phyloP scores from a whole-genome alignment of 2,888 invertebrate species.

The Congeria kusceri region DNA sequence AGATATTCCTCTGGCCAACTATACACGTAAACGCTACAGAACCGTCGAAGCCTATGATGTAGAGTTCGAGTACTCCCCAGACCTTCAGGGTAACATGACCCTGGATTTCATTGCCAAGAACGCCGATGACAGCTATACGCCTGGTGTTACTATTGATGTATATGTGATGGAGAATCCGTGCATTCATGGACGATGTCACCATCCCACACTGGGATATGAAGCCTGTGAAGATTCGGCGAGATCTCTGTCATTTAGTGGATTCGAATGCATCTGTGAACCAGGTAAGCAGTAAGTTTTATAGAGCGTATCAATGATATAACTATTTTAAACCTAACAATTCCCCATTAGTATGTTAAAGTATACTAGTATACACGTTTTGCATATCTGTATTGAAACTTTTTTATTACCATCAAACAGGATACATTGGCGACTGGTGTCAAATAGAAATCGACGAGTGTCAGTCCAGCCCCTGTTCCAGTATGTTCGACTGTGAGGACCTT shows the following conservation, averaged over 20 bases:
- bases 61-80: conserved; percentile 22
- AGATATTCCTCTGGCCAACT: conserved; percentile 19
- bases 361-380: no score
- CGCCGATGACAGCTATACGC: conserved; percentile 28
- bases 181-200: conserved; percentile 50
- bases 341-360: no score
- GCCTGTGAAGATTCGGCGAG: conserved; percentile 41
- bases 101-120: conserved; percentile 46
- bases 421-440: conserved; percentile 58
- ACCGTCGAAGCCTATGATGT: conserved; percentile 41
- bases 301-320: no score
- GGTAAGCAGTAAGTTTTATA: not conserved
- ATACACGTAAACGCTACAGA: conserved; percentile 22
- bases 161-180: conserved; percentile 49
- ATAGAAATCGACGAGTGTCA: conserved; percentile 61
- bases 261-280: conserved; percentile 45
- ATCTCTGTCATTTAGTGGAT: conserved; percentile 42
- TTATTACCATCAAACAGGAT: conserved; percentile 21
- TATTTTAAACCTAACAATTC: no score
- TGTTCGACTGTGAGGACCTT: conserved; percentile 62
- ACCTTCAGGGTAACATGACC: conserved; percentile 44
- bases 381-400: no score
- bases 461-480: conserved; percentile 48
- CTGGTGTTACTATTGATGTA: conserved; percentile 37
- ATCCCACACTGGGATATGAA: not conserved